Conservation (phyloP, 1,140 invertebrate genomes). For the Oscheius sp. region DNA sequence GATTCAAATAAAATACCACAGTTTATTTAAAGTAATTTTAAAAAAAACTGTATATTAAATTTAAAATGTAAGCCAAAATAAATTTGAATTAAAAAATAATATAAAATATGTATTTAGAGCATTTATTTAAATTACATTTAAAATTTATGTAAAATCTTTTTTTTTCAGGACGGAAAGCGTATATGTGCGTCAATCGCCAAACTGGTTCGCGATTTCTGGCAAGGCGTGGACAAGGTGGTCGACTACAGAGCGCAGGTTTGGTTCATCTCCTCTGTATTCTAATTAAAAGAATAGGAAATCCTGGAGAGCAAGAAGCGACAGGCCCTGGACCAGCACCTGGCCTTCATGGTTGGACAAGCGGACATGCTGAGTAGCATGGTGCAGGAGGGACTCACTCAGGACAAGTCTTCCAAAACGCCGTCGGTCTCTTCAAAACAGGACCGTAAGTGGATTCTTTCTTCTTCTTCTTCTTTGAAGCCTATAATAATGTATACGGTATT, state of each 20-base stretch:
- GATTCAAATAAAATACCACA: too few species aligned
- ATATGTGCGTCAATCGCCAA: conserved; percentile 86
- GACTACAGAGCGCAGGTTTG: conserved; percentile 45
- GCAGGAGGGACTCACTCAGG: conserved; percentile 53
- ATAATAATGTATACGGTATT: not conserved
- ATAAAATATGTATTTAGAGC: too few species aligned
- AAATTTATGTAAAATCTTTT: conserved; percentile 16
- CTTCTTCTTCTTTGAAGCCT: not conserved
- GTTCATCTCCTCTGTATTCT: not conserved
- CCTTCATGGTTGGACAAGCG: conserved; percentile 96
- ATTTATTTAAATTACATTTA: not conserved
- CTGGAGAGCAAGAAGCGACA: conserved; percentile 70
- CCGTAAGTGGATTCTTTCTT: not conserved
- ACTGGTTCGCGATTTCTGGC: conserved; percentile 90
- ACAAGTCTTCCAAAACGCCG: conserved; percentile 25
- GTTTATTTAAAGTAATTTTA: too few species aligned
- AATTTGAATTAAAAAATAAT: too few species aligned
- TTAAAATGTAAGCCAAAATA: too few species aligned
- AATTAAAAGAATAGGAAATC: conserved; percentile 46
- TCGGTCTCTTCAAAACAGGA: conserved; percentile 35
- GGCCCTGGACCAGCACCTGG: conserved; percentile 91
- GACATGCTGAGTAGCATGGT: conserved; percentile 82
- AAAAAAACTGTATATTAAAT: too few species aligned
- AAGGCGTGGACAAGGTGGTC: conserved; percentile 55
- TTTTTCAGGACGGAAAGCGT: conserved; percentile 59